phyloP scores from a whole-genome alignment of 1,140 invertebrate species.

The Lucilia cuprina region DNA sequence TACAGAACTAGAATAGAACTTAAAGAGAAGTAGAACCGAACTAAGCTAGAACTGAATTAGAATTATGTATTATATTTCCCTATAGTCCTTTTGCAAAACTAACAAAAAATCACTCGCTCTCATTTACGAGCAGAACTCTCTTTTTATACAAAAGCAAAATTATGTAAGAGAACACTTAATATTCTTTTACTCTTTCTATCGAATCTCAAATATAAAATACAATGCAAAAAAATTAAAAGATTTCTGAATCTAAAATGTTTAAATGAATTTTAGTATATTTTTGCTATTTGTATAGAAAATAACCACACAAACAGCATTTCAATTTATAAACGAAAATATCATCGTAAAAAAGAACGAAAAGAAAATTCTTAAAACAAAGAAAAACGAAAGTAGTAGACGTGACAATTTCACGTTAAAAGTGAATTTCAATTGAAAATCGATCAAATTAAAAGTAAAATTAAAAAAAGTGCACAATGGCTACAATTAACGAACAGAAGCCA shows the following conservation, averaged over 20 bases:
- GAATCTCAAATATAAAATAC: too few relatives aligned
- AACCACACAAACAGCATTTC: neutral
- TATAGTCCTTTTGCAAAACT: too few relatives aligned
- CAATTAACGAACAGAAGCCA: neutral
- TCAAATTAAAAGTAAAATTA: neutral
- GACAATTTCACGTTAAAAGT: neutral
- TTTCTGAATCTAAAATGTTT: neutral
- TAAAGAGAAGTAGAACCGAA: too few relatives aligned
- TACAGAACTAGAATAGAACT: too few relatives aligned
- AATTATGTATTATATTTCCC: too few relatives aligned
- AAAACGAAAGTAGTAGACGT: constrained; percentile 1
- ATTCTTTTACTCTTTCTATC: too few relatives aligned
- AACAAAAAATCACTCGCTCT: too few relatives aligned
- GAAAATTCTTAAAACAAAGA: neutral
- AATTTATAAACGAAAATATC: neutral
- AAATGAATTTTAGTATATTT: neutral
- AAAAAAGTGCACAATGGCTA: neutral
- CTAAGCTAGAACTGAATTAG: too few relatives aligned
- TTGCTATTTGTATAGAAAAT: neutral
- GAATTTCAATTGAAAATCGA: neutral
- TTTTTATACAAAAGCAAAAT: too few relatives aligned
- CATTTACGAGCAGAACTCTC: too few relatives aligned
- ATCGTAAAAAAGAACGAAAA: neutral
- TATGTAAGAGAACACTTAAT: too few relatives aligned
- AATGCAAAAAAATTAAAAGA: neutral